phyloP scores from a whole-genome alignment of 2,797 vertebrate species.

The Synanceia verrucosa region DNA sequence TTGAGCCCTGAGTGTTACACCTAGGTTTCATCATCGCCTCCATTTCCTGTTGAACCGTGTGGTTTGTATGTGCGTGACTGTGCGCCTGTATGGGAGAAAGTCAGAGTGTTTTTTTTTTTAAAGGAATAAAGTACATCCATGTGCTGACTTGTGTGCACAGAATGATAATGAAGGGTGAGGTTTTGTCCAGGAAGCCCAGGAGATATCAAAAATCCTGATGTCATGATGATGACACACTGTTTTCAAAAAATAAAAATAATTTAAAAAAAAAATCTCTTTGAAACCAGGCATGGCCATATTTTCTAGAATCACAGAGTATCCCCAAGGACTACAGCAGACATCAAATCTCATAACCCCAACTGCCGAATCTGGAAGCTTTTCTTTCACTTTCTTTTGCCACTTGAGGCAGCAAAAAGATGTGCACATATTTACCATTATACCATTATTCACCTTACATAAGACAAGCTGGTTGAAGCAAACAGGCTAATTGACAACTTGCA shows the following conservation, averaged over 20 bases:
- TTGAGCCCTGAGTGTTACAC: constrained; percentile 56
- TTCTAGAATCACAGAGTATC: constrained; percentile 17
- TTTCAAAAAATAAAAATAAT: constrained; percentile 35
- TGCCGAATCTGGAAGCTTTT: constrained; percentile 16
- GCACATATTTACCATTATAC: background rate
- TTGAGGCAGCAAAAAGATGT: background rate
- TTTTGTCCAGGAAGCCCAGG: constrained; percentile 35
- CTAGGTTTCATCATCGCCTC: constrained; percentile 71
- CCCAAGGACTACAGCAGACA: constrained; percentile 17
- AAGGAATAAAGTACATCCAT: constrained; percentile 22
- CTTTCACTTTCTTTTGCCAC: background rate
- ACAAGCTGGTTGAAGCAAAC: background rate
- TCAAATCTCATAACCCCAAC: constrained; percentile 16
- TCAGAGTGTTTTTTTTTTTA: background rate
- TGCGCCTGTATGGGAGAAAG: background rate
- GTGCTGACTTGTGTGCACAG: background rate
- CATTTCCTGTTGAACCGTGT: constrained; percentile 44
- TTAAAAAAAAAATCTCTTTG: constrained; percentile 24
- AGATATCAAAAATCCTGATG: constrained; percentile 52
- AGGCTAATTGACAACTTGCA: background rate
- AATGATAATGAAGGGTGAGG: constrained; percentile 26
- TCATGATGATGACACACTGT: constrained; percentile 62
- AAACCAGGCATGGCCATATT: constrained; percentile 32
- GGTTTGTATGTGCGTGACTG: background rate
- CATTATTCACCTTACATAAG: background rate